Evolutionary conservation across 1,140 invertebrate species (phyloP).

Genomic region (Caligus rogercresseyi): DNA sequence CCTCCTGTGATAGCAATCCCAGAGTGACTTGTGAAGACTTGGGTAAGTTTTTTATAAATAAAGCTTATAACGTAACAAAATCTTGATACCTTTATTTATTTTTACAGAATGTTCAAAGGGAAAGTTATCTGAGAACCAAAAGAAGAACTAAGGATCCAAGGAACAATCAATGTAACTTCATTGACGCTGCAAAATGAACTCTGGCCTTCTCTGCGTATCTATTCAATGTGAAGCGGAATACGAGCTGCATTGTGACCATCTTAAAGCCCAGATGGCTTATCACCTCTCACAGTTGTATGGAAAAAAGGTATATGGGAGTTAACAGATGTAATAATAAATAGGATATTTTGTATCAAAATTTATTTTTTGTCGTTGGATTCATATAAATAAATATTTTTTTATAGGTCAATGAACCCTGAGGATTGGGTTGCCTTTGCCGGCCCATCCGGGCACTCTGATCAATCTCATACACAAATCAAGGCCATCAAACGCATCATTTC

Average conservation of each 20-base stretch:
- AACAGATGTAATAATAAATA: too few relatives aligned
- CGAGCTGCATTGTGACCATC: conserved; percentile 1
- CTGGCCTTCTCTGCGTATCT: conserved; percentile 11
- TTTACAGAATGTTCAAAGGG: neutral
- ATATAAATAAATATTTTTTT: neutral
- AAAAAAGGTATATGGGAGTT: conserved; percentile 11
- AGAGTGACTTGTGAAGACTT: neutral
- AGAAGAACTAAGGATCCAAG: neutral
- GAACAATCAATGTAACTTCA: neutral
- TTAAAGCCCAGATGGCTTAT: conserved; percentile 8
- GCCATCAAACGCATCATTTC: neutral
- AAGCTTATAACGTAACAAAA: neutral
- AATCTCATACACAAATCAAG: conserved; percentile 6
- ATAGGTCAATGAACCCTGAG: neutral
- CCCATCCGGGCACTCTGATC: neutral
- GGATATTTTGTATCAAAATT: neutral
- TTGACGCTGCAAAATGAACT: neutral
- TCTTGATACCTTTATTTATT: neutral
- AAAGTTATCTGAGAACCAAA: neutral
- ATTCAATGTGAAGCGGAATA: conserved; percentile 10
- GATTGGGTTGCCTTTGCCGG: conserved; percentile 9
- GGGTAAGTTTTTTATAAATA: neutral
- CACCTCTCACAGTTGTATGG: neutral
- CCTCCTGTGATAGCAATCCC: neutral
- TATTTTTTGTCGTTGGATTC: neutral